Conservation (phyloP, 2,113 vertebrate genomes). For the Rhinichthys klamathensis region DNA sequence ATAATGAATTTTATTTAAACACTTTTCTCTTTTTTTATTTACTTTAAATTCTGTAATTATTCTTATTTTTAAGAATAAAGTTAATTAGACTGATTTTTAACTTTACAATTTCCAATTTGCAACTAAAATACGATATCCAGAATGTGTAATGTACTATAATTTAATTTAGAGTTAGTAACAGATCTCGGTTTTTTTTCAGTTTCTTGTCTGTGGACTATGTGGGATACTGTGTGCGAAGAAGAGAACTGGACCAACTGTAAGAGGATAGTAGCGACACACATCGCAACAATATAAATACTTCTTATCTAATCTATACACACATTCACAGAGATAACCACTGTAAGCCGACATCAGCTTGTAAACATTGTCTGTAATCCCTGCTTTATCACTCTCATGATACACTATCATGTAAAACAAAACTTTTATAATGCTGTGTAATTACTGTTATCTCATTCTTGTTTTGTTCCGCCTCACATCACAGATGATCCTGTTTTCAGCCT, state of each 20-base stretch:
- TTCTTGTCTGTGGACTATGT: constrained; percentile 85
- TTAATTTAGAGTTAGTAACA: constrained; percentile 6
- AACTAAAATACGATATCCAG: not conserved
- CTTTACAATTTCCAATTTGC: not conserved
- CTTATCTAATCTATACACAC: constrained; percentile 10
- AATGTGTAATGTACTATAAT: not conserved
- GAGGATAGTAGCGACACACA: constrained; percentile 37
- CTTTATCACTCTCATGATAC: constrained; percentile 1
- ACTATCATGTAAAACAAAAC: not conserved
- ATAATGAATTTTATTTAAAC: not conserved
- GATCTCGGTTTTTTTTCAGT: constrained; percentile 74
- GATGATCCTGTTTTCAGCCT: constrained; percentile 91
- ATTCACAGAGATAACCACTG: constrained; percentile 3
- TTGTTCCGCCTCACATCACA: constrained; percentile 51
- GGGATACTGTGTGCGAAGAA: constrained; percentile 87
- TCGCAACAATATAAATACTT: not conserved
- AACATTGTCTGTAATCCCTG: constrained; percentile 20
- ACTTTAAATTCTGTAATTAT: not conserved
- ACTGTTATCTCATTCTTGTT: not conserved
- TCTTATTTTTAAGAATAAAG: not conserved
- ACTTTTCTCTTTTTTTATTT: not conserved
- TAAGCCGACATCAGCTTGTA: not conserved
- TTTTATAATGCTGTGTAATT: not conserved
- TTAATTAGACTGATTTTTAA: not conserved
- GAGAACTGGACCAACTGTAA: constrained; percentile 87